Evolutionary conservation across 2,797 vertebrate genomes (phyloP), one percentile per base, ranked within the genome.

Genomic region (Anabacerthia variegaticeps): DNA sequence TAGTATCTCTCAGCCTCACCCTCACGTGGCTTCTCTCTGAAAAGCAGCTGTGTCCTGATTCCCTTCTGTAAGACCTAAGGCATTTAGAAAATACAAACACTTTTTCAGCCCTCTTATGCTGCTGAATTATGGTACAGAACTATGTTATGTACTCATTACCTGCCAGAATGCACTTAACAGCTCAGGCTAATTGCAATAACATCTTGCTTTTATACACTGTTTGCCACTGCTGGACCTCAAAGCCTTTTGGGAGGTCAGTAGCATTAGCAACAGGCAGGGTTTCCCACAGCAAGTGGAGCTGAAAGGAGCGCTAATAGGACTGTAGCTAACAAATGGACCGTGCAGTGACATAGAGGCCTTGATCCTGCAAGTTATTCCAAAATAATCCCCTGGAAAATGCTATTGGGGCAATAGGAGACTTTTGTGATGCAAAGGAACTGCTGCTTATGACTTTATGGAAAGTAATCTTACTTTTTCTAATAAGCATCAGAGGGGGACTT

Each of bases 1-100:
- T 5, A n/a, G 72, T 49, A 43, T 77, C 77, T 92, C 85, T 73
- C 89, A 91, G 12, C 63, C 72, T 73, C 59, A 24, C 66, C 73
- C 73, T 95, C 92, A 85, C 7, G 12, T 67, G 88, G 88, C 63
- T 87, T 17, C 58, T 86, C 77, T n/a, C 17, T 59, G 52, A 87
- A 93, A 91, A 92, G 71, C 88, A 93, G 77, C 86, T 85, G 77
- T 39, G 88, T 26, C 80, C 84, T 95, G 77, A 76, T 85, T 87
- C 55, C 19, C 48, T 73, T 41, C 44, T 61, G 10, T 34, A 73
- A 84, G 92, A 92, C 48, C 36, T 16, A 32, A 65, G 43, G 74
- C 74, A 23, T 69, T 90, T 67, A 63, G 71, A 67, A 89, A 86
- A 55, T 44, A 66, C 54, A 41, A 78, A n/a, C 37, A 26, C 73